A percentile compares a stretch with the other conserved stretches of the same genome.
These are phyloP conservation scores for Bombus soroeensis DNA, from an alignment of 1,140 invertebrate genomes.

Conservation along the genomic window DNA sequence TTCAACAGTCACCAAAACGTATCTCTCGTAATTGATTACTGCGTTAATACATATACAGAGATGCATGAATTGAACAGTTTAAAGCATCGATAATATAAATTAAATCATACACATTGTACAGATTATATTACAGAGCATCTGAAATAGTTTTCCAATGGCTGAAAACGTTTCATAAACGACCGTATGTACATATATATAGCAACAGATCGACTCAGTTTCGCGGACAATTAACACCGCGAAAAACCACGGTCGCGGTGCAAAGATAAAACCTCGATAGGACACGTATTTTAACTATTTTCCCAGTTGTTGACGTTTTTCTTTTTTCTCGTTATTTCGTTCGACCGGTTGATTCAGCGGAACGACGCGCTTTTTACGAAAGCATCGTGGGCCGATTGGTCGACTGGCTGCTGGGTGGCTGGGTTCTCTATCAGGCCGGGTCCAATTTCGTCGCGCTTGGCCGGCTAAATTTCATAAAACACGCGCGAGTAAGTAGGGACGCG, in stretches of 20 bases:
- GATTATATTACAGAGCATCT: no score
- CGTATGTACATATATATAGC: no score
- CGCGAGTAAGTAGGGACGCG: constrained; percentile 46
- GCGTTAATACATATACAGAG: no score
- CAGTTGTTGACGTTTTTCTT: background rate
- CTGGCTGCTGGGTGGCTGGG: no score
- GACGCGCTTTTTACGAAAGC: background rate
- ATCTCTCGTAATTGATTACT: no score
- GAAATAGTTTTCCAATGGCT: no score
- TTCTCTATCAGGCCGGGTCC: background rate
- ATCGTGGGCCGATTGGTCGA: constrained; percentile 15
- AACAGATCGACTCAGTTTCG: background rate
- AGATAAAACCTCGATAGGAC: background rate
- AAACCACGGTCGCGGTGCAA: background rate
- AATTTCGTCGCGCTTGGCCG: constrained; percentile 16
- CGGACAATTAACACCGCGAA: background rate
- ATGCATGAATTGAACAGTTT: no score
- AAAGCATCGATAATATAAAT: no score
- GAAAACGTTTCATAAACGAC: no score
- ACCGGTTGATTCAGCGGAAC: background rate
- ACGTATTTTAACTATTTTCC: constrained; percentile 11
- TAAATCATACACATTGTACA: no score
- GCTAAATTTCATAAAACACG: constrained; percentile 57
- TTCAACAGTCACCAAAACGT: no score
- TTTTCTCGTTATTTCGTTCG: background rate